These are phyloP conservation scores for Rhizoglyphus robini DNA, from an alignment of 1,140 invertebrate genomes.

Conservation along the genomic window DNA sequence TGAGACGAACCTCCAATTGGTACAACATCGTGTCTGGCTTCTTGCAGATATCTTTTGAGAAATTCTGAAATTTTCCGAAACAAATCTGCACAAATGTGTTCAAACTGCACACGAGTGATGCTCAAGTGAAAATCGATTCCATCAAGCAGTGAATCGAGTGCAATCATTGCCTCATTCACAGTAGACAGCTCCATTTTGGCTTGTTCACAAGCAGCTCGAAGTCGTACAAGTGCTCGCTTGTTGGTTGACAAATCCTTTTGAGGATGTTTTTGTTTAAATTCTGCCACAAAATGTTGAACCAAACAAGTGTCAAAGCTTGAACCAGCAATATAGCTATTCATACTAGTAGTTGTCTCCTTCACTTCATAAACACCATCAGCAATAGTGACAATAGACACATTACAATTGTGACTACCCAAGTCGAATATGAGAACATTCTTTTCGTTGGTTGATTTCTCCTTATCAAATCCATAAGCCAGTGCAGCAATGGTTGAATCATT, in stretches of 20 bases:
- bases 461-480: constrained; percentile 21
- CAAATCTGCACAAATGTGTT: constrained; percentile 25
- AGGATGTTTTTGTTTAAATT: too few species aligned
- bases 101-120: constrained; percentile 25
- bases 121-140: constrained; percentile 33
- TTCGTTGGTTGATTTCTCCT: constrained; percentile 35
- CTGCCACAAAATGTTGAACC: too few species aligned
- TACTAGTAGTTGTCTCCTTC: constrained; percentile 27
- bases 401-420: constrained; percentile 26
- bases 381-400: constrained; percentile 22
- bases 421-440: constrained; percentile 14
- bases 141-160: too few species aligned
- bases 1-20: constrained; percentile 28
- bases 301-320: too few species aligned
- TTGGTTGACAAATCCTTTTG: too few species aligned
- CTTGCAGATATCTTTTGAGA: constrained; percentile 24
- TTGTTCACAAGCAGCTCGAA: too few species aligned
- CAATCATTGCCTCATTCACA: too few species aligned
- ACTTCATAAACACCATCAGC: constrained; percentile 24
- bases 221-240: too few species aligned
- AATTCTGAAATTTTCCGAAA: too few species aligned
- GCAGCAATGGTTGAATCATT: too few species aligned
- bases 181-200: too few species aligned
- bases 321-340: too few species aligned
- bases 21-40: constrained; percentile 23